Evolutionary conservation across 2,888 invertebrate species (phyloP).

Genomic region (Melanotus villosus): DNA sequence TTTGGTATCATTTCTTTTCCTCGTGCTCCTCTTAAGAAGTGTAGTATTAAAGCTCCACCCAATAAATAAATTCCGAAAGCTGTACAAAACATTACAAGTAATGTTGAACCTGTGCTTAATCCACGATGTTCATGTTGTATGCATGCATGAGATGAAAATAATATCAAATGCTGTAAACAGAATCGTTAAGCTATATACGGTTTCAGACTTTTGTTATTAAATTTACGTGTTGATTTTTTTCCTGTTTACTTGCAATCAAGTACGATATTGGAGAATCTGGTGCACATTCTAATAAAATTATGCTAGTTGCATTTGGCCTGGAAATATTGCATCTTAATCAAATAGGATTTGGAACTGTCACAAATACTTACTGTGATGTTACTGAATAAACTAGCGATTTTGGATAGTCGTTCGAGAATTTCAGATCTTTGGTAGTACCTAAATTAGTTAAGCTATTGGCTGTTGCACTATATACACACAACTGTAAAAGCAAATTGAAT

Average conservation of each 20-base stretch:
- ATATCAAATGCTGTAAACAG: constrained; percentile 69
- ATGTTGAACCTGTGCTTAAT: constrained; percentile 75
- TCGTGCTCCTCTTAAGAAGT: constrained; percentile 79
- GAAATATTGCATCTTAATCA: too few relatives aligned
- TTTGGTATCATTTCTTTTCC: constrained; percentile 83
- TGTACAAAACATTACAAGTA: constrained; percentile 76
- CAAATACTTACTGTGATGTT: constrained; percentile 19
- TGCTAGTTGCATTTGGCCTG: background rate
- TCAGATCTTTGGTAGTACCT: constrained; percentile 50
- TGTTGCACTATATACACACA: constrained; percentile 49
- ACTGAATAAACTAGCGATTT: constrained; percentile 20
- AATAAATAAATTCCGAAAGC: constrained; percentile 74
- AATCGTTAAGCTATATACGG: background rate
- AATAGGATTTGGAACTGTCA: too few relatives aligned
- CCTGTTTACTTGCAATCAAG: background rate
- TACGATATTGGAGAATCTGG: background rate
- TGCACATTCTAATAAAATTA: constrained; percentile 17
- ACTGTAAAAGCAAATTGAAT: constrained; percentile 46
- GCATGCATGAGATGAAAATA: constrained; percentile 72
- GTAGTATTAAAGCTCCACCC: constrained; percentile 77
- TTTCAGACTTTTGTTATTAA: background rate
- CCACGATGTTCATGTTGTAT: constrained; percentile 65
- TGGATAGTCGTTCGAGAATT: constrained; percentile 42
- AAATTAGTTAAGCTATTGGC: constrained; percentile 45
- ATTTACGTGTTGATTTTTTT: constrained; percentile 6